Evolutionary conservation across 2,113 vertebrate species (phyloP).

Genomic region (Oxyura jamaicensis): DNA sequence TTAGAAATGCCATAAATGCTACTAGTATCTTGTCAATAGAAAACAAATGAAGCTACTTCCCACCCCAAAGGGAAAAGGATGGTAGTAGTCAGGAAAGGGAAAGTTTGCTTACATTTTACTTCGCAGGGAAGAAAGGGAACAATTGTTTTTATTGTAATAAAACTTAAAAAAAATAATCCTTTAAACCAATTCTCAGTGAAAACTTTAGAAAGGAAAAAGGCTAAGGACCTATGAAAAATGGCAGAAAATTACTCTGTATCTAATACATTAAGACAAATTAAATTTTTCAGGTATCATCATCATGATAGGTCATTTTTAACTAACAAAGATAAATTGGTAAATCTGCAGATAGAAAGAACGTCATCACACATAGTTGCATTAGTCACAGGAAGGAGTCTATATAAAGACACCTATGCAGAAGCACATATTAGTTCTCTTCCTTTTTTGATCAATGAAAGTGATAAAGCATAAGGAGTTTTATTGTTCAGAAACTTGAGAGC

Average conservation of each 20-base stretch:
- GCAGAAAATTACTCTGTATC: neutral
- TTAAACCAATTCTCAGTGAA: neutral
- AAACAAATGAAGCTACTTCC: conserved; percentile 31
- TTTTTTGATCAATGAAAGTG: neutral
- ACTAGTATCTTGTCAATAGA: conserved; percentile 49
- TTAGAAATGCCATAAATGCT: neutral
- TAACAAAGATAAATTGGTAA: neutral
- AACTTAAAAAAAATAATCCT: neutral
- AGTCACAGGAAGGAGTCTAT: neutral
- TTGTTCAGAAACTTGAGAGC: neutral
- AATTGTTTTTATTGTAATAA: neutral
- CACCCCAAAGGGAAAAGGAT: neutral
- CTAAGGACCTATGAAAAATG: neutral
- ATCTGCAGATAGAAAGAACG: neutral
- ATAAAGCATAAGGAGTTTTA: neutral
- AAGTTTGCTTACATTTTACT: neutral
- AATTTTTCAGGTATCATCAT: neutral
- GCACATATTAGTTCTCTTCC: neutral
- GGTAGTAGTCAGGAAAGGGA: neutral
- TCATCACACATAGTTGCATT: neutral
- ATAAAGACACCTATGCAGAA: neutral
- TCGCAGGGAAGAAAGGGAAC: neutral
- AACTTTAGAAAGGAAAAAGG: neutral
- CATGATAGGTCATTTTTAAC: neutral
- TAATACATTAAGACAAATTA: neutral